Evolutionary conservation across 2,113 vertebrate species (phyloP), one percentile per base, ranked within the genome.

Genomic region (Pheucticus melanocephalus): DNA sequence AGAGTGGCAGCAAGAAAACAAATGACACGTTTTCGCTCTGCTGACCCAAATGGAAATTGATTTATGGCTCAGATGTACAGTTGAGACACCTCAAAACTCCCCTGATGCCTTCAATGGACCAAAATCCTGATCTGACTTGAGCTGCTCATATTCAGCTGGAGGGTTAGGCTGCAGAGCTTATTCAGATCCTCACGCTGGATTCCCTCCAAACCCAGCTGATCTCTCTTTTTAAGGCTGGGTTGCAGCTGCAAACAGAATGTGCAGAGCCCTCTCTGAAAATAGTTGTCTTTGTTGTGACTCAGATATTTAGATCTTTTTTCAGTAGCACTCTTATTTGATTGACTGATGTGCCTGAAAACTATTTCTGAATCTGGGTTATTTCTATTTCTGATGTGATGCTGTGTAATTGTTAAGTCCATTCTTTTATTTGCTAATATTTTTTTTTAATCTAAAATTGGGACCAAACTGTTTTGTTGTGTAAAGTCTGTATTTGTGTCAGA

Each of bases 281-380:
- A 98, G 95, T 64, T 1, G 2, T 93, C 97, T 97, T 96, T 97
- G 97, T 97, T 98, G 92, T 98, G 96, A 98, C 97, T 97, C 92
- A 97, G 95, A 94, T 87, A 95, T 90, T 96, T 90, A 91, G 79
- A 93, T 92, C 92, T 94, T 94, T 97, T 97, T 96, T 94, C 91
- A 95, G 94, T 83, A 94, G 71, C 69, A 81, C 50, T 69, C 86
- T 97, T 94, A 42, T 83, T 96, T 97, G 97, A 98, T 97, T 97
- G 97, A 97, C 94, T 93, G 95, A 97, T 92, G 88, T 69, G 92
- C 59, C 97, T 97, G 92, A 33, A 86, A 95, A 95, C 86, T 98
- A 98, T 98, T 98, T 98, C 94, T 96, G 91, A 97, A 97, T 94
- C 87, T 90, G 78, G 75, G 92, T 96, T 97, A 94, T 96, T 97